Evolutionary conservation across 2,888 invertebrate genomes (phyloP).

Genomic region (Idaea aversata): DNA sequence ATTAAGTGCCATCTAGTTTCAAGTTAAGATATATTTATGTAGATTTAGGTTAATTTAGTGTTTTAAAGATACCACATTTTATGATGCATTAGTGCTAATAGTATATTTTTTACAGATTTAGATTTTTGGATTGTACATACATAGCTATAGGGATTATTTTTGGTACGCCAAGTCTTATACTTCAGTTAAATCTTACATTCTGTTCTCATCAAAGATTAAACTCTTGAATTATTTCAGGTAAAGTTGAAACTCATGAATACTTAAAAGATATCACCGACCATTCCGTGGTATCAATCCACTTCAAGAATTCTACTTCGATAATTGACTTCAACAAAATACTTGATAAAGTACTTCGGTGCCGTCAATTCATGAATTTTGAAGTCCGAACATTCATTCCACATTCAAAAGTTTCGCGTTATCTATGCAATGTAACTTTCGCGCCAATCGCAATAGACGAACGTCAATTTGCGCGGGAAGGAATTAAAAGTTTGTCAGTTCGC

Average conservation of each 20-base stretch:
- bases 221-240: not conserved
- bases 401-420: slow-evolving; percentile 61
- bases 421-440: slow-evolving; percentile 71
- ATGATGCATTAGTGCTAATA: too few relatives aligned
- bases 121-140: too few relatives aligned
- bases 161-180: not conserved
- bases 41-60: too few relatives aligned
- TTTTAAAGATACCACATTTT: too few relatives aligned
- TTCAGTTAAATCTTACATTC: not conserved
- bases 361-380: slow-evolving; percentile 50
- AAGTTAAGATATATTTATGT: too few relatives aligned
- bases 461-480: slow-evolving; percentile 73
- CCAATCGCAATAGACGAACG: slow-evolving; percentile 70
- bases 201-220: not conserved
- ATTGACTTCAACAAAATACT: not conserved
- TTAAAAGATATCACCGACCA: slow-evolving; percentile 1
- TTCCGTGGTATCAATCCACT: not conserved
- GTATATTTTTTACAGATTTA: too few relatives aligned
- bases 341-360: not conserved
- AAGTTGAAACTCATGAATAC: not conserved
- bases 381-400: slow-evolving; percentile 52
- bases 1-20: too few relatives aligned
- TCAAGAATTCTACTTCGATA: not conserved
- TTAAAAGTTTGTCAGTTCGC: slow-evolving; percentile 75
- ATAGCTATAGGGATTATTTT: too few relatives aligned